A percentile compares a stretch with the other conserved stretches of the same genome.
These are phyloP conservation scores for Yoshiicerus persimilis DNA, from an alignment of 1,140 invertebrate species.

Conservation along the genomic window DNA sequence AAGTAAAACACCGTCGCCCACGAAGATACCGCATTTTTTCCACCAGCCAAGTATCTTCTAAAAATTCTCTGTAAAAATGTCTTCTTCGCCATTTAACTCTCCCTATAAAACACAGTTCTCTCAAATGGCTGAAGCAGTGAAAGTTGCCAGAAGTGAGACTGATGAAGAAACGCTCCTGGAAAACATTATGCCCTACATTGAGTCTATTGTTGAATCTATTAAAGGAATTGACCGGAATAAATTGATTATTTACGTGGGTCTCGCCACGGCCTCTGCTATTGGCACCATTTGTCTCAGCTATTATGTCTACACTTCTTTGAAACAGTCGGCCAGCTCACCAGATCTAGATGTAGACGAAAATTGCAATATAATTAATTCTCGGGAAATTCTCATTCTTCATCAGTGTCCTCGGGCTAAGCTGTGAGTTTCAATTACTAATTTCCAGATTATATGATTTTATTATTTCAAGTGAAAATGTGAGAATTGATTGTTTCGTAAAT, in stretches of 20 bases:
- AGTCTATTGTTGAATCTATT: not conserved
- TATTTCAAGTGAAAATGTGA: not conserved
- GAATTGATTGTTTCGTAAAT: not conserved
- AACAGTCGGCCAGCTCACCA: not conserved
- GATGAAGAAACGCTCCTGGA: not conserved
- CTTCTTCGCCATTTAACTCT: not conserved
- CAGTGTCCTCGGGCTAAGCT: constrained; percentile 37
- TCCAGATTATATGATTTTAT: not conserved
- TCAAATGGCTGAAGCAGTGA: not conserved
- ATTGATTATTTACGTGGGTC: not conserved
- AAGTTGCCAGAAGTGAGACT: not conserved
- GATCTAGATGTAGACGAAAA: not conserved
- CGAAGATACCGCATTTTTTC: not conserved
- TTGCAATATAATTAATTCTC: not conserved
- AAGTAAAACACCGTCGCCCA: not conserved
- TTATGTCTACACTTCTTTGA: not conserved
- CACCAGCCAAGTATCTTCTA: not conserved
- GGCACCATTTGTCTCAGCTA: not conserved
- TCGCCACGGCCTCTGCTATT: not conserved
- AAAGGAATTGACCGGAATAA: not conserved
- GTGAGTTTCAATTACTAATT: not conserved
- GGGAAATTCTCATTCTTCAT: constrained; percentile 35
- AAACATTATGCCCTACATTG: not conserved
- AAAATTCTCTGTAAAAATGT: too few relatives aligned
- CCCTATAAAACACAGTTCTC: not conserved